These are phyloP conservation scores for Choloepus hoffmanni DNA, from an alignment of 2,113 vertebrate species.

Conservation along the genomic window DNA sequence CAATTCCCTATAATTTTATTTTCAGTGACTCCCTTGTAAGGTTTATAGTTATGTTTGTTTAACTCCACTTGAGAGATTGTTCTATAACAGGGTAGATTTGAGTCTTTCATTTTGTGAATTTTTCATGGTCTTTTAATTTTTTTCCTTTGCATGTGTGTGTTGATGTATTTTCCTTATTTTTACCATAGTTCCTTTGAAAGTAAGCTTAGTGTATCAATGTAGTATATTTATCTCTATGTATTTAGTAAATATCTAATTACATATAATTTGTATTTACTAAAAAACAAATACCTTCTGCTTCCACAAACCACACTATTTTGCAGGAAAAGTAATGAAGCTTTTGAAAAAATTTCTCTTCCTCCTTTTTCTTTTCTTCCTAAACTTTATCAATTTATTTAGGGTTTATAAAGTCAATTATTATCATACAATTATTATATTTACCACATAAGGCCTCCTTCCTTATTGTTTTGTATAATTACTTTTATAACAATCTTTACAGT, in stretches of 20 bases:
- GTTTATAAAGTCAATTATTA: not conserved
- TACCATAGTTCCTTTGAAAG: not conserved
- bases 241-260: not conserved
- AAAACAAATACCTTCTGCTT: not conserved
- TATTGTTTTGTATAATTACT: not conserved
- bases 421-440: not conserved
- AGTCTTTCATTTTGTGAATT: constrained; percentile 36
- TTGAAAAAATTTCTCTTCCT: not conserved
- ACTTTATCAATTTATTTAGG: not conserved
- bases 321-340: constrained; percentile 7
- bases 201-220: not conserved
- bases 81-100: not conserved
- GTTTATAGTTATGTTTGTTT: not conserved
- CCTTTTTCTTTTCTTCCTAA: not conserved
- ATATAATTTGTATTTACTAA: constrained; percentile 14
- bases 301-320: not conserved
- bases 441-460: not conserved
- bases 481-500: not conserved
- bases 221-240: not conserved
- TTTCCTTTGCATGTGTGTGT: not conserved
- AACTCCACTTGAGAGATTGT: not conserved
- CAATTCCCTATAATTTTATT: not conserved
- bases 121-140: not conserved
- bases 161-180: not conserved
- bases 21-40: not conserved